Conservation (phyloP, 2,113 vertebrate species). For the Campylorhamphus procurvoides region DNA sequence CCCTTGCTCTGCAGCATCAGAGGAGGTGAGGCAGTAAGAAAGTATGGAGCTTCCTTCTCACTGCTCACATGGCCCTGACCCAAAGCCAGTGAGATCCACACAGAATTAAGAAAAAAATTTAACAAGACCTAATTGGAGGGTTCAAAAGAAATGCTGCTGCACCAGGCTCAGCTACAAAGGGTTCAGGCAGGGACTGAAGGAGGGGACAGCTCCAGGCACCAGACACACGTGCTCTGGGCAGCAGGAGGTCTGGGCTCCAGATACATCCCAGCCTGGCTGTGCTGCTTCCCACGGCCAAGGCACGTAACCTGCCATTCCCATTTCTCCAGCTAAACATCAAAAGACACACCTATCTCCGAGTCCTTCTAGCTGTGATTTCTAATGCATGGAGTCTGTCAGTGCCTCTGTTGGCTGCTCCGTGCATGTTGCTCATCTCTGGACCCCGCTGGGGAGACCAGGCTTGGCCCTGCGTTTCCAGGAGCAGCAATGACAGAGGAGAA, state of each 20-base stretch:
- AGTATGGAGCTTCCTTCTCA: not conserved
- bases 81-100: not conserved
- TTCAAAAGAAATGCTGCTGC: not conserved
- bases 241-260: not conserved
- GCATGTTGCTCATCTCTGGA: accelerated
- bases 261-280: not conserved
- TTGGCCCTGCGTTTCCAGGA: not conserved
- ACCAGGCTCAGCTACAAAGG: not conserved
- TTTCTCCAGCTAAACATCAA: not conserved
- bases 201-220: not conserved
- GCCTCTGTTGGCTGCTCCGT: not conserved
- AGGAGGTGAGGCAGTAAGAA: not conserved
- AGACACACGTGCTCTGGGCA: accelerated
- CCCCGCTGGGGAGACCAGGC: not conserved
- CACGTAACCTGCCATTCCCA: not conserved
- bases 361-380: not conserved
- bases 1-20: too few relatives aligned
- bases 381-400: accelerated
- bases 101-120: accelerated
- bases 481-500: not conserved
- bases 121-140: not conserved
- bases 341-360: accelerated
- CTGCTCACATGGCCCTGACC: accelerated
- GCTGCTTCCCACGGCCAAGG: not conserved
- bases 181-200: not conserved